Evolutionary conservation across 2,113 vertebrate genomes (phyloP).

Genomic region (Noturus placidus): DNA sequence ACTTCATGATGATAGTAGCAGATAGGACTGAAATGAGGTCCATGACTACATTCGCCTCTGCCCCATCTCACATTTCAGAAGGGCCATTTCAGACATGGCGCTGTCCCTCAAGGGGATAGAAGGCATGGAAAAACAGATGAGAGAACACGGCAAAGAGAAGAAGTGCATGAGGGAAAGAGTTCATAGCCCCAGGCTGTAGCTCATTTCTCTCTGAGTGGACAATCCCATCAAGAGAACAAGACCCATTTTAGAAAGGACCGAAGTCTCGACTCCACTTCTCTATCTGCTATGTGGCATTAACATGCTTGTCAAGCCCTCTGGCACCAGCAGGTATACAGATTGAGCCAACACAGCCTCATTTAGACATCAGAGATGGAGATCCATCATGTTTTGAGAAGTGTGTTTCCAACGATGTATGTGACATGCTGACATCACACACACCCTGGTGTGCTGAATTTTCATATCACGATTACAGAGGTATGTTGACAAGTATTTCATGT

Average conservation of each 20-base stretch:
- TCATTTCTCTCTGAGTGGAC: not conserved
- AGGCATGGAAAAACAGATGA: not conserved
- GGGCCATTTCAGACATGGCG: not conserved
- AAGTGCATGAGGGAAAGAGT: not conserved
- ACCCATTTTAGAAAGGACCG: not conserved
- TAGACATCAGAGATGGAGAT: not conserved
- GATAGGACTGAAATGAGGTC: not conserved
- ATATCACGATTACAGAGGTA: not conserved
- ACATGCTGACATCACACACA: not conserved
- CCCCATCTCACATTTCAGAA: not conserved
- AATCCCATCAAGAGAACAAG: conserved; percentile 1
- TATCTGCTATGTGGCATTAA: not conserved
- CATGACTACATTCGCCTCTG: conserved; percentile 1
- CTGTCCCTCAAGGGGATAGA: not conserved
- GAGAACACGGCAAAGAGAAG: not conserved
- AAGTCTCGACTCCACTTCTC: not conserved
- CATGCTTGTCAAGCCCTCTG: not conserved
- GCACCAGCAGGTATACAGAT: not conserved
- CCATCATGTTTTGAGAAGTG: not conserved
- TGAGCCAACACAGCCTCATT: not conserved
- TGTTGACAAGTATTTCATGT: no score
- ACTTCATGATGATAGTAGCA: not conserved
- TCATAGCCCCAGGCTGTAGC: not conserved
- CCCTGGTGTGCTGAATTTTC: not conserved
- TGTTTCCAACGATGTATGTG: not conserved